Percentiles rank a stretch among this genome's conserved stretches.
Conservation (phyloP, 2,888 invertebrate species). For the Callimorpha dominula region DNA sequence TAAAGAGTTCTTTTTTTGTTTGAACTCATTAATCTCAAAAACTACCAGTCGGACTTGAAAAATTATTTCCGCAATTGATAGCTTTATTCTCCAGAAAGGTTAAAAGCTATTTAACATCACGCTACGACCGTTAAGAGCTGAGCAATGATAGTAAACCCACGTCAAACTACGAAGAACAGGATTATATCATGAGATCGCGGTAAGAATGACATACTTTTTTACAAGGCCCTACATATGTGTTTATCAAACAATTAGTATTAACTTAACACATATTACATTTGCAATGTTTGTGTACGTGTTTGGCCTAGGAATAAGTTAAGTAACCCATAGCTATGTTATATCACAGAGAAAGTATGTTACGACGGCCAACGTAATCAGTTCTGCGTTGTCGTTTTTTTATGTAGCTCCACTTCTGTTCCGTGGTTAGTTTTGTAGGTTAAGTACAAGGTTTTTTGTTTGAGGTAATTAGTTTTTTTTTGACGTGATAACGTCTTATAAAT, state of each 20-base stretch:
- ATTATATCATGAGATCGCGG: not conserved
- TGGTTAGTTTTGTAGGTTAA: constrained; percentile 27
- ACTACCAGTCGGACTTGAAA: not conserved
- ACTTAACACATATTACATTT: constrained; percentile 16
- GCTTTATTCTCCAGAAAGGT: not conserved
- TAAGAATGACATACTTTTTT: constrained; percentile 16
- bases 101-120: not conserved
- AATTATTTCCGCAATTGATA: not conserved
- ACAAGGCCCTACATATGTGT: constrained; percentile 12
- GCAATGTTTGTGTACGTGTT: constrained; percentile 17
- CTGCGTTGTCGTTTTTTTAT: constrained; percentile 14
- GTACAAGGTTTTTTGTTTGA: constrained; percentile 21
- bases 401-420: constrained; percentile 27
- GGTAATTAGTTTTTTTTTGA: not conserved
- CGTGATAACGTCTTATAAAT: not conserved
- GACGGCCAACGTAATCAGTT: constrained; percentile 28
- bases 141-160: not conserved
- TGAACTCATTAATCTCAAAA: not conserved
- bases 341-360: constrained; percentile 44
- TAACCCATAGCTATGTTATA: constrained; percentile 35
- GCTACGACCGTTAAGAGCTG: not conserved
- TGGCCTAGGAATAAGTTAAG: constrained; percentile 21
- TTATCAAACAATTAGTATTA: constrained; percentile 20
- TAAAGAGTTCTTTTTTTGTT: not conserved
- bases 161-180: not conserved